Base-by-base conservation (phyloP, 2,113 vertebrate genomes). In the Vireo altiloquus region DNA sequence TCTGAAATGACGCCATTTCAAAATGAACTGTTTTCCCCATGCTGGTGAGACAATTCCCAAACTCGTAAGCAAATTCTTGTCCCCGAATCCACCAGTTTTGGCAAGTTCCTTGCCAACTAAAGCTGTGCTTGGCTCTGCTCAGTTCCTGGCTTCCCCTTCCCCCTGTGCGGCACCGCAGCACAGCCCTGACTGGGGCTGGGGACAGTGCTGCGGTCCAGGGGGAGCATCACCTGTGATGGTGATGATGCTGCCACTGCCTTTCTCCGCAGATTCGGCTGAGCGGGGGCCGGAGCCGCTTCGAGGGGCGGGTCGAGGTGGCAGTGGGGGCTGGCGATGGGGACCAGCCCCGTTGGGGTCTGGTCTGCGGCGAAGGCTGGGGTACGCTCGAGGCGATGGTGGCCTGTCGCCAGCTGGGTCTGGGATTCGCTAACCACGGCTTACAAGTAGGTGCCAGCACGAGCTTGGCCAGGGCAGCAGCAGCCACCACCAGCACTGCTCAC, bases 321-420 rank as follows among this genome's bases (percentile, higher is more conserved):
- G 86, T 96, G 69, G 95, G 96, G 47, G 82, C 87, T 74, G 97
- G 97, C 9, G 12, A 97, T 3, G 98, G 98, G 42, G 98, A 98
- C 33, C 96, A 97, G 9, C 96, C 95, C 78, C 97, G 77, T 88
- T 99, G 99, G 99, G 99, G 99, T 49, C 98, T 99, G 98, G 97
- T 99, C 86, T 99, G 99, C 86, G 98, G 99, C 33, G 99, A 99
- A 97, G 98, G 96, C 98, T 99, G 99, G 99, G 98, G 97, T 39
- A 99, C 98, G 15, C 98, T 97, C 93, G 99, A 99, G 95, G 99
- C 99, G 46, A 98, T 98, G 97, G 98, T 99, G 97, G 99, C 97
- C 95, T 99, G 99, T 97, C 98, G 99, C 97, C 99, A 99, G 97
- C 98, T 99, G 79, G 99, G 99, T 79, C 97, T 99, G 93, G 99